These are phyloP conservation scores for Antigone vipio DNA, from an alignment of 2,113 vertebrate species.

Conservation along the genomic window DNA sequence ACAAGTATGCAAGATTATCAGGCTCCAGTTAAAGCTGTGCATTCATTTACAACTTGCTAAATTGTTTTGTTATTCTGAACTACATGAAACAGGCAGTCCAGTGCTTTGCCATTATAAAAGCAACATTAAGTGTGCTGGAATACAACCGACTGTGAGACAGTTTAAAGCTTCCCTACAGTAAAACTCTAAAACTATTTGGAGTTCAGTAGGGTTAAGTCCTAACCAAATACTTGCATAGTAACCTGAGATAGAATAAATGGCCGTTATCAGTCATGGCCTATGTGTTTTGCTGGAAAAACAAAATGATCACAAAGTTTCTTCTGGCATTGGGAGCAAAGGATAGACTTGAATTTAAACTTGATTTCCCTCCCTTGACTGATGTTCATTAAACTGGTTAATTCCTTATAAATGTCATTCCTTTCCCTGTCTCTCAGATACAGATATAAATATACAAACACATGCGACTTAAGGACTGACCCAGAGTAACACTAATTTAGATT, in stretches of 20 bases:
- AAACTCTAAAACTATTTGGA: not conserved
- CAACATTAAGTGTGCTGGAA: not conserved
- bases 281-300: constrained; percentile 21
- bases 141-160: not conserved
- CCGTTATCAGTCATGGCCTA: not conserved
- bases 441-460: not conserved
- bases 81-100: not conserved
- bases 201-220: constrained; percentile 2
- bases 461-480: not conserved
- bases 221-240: constrained; percentile 5
- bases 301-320: not conserved
- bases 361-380: not conserved
- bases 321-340: not conserved
- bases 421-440: not conserved
- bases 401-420: not conserved
- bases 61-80: not conserved
- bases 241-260: not conserved
- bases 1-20: not conserved
- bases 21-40: not conserved
- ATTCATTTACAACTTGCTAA: not conserved
- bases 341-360: constrained; percentile 25
- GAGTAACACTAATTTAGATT: not conserved
- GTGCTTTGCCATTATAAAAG: not conserved
- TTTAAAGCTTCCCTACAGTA: not conserved
- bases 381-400: constrained; percentile 15